These are phyloP conservation scores for Pteronura brasiliensis DNA, from an alignment of 2,113 vertebrate species.

Conservation along the genomic window DNA sequence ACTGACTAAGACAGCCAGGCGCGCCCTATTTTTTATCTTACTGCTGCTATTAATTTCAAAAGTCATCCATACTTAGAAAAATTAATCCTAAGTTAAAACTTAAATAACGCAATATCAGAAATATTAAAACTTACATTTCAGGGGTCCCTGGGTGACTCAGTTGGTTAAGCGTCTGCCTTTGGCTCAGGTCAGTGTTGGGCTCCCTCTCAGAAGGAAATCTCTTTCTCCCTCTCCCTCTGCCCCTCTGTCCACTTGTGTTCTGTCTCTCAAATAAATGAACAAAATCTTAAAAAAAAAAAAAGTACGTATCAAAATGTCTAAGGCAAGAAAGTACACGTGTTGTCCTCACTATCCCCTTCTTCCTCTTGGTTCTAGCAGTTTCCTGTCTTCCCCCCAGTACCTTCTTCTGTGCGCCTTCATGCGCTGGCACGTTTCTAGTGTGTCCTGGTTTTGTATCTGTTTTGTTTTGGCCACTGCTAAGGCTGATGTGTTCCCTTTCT, in stretches of 20 bases:
- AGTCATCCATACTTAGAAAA: not conserved
- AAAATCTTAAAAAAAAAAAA: not conserved
- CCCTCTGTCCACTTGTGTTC: no score
- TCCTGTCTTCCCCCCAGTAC: fast-evolving
- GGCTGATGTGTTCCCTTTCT: not conserved
- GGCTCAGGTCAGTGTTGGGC: not conserved
- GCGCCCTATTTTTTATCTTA: not conserved
- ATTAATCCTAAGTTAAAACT: not conserved
- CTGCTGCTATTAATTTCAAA: not conserved
- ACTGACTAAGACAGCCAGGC: not conserved
- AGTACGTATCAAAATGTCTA: not conserved
- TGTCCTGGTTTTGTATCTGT: not conserved
- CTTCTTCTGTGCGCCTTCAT: not conserved
- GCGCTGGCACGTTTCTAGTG: fast-evolving
- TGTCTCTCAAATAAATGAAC: no score
- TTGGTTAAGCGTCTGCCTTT: not conserved
- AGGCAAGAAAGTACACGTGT: not conserved
- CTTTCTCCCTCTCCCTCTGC: no score
- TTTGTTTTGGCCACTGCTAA: not conserved
- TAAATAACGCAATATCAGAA: not conserved
- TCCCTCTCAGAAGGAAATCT: no score
- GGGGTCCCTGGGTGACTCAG: not conserved
- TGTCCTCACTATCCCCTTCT: no score
- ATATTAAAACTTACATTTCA: not conserved
- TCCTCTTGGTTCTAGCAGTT: not conserved